Conservation (phyloP, 2,113 vertebrate species). For the Pelecanus crispus region DNA sequence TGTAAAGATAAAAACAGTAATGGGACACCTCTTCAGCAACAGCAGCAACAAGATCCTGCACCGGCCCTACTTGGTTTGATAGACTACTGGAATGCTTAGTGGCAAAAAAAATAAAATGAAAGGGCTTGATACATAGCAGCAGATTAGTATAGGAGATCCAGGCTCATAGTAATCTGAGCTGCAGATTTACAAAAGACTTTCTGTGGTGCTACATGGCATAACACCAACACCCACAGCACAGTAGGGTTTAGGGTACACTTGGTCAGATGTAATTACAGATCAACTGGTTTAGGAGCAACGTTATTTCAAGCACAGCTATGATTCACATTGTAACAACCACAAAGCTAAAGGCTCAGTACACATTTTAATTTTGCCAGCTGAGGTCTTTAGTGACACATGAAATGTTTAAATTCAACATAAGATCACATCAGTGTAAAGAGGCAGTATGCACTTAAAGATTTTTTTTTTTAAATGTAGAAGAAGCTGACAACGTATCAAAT, state of each 20-base stretch:
- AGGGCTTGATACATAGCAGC: neutral
- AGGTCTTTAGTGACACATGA: neutral
- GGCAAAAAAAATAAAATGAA: neutral
- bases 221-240: neutral
- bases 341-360: neutral
- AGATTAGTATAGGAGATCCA: neutral
- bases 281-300: fast-evolving
- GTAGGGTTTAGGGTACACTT: neutral
- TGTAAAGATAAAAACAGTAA: neutral
- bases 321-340: neutral
- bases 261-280: neutral
- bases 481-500: neutral
- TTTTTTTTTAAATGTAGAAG: neutral
- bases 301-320: neutral
- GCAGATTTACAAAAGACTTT: neutral
- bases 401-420: neutral
- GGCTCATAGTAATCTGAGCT: neutral
- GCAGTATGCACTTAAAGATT: neutral
- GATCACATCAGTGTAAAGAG: neutral
- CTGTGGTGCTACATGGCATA: neutral
- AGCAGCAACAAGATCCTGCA: neutral
- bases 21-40: neutral
- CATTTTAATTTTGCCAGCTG: neutral
- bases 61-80: neutral
- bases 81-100: neutral